Conservation (phyloP, 1,140 invertebrate species). For the Zaprionus ornatus region DNA sequence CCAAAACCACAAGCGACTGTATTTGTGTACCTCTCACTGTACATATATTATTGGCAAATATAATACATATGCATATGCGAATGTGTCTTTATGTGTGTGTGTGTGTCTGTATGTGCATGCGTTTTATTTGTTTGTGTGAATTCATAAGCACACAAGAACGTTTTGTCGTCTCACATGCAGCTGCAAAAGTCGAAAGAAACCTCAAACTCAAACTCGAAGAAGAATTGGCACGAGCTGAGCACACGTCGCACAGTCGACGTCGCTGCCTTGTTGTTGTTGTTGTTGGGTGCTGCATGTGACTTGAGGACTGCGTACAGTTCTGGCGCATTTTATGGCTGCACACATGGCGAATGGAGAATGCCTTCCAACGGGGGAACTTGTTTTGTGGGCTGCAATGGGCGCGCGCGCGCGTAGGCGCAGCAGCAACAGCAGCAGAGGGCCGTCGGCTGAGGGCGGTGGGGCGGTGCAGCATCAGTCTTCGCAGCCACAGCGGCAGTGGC, state of each 20-base stretch:
- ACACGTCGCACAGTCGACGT: constrained; percentile 57
- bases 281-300: constrained; percentile 20
- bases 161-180: constrained; percentile 67
- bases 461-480: not conserved
- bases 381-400: constrained; percentile 70
- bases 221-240: constrained; percentile 80
- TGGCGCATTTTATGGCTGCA: constrained; percentile 67
- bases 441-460: not conserved
- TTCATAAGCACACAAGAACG: constrained; percentile 57
- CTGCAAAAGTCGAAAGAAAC: constrained; percentile 48
- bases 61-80: constrained; percentile 8
- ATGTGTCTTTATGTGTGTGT: constrained; percentile 36
- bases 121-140: constrained; percentile 36
- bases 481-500: constrained; percentile 16
- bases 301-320: constrained; percentile 63
- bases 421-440: constrained; percentile 25
- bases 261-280: constrained; percentile 2
- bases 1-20: not conserved
- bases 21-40: not conserved
- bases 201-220: constrained; percentile 33
- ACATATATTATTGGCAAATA: not conserved
- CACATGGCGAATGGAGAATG: constrained; percentile 54
- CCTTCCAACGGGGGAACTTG: constrained; percentile 59
- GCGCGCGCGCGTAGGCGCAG: constrained; percentile 68
- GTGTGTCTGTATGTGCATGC: constrained; percentile 45